A percentile compares a stretch with the other conserved stretches of the same genome.
phyloP scores from a whole-genome alignment of 2,888 invertebrate species.

The Osedax fenrisi region DNA sequence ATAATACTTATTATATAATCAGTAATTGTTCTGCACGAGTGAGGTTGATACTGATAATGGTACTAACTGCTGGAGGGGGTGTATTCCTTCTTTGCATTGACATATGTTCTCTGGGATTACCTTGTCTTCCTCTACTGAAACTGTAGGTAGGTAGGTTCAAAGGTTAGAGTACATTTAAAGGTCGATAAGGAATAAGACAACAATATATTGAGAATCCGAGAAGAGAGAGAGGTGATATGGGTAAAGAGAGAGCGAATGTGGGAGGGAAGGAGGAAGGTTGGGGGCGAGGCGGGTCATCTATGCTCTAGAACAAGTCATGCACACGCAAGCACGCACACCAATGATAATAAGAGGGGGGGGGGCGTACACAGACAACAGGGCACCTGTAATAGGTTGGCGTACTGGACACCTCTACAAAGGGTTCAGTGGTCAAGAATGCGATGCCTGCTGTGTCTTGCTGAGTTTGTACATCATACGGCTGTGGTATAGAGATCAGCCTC shows the following conservation, averaged over 20 bases:
- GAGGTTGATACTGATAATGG: too few species aligned
- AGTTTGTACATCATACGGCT: neutral
- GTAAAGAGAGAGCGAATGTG: too few species aligned
- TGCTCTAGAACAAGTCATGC: neutral
- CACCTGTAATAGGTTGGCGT: slow-evolving; percentile 37
- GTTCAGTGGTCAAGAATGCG: neutral
- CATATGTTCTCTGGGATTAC: slow-evolving; percentile 29
- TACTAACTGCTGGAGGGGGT: slow-evolving; percentile 34
- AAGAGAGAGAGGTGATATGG: too few species aligned
- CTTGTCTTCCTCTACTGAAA: slow-evolving; percentile 30
- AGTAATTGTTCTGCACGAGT: too few species aligned
- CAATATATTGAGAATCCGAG: too few species aligned
- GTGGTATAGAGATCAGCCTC: neutral
- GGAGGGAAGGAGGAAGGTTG: neutral
- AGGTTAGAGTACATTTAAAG: too few species aligned
- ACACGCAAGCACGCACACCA: neutral
- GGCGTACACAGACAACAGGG: neutral
- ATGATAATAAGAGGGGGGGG: neutral
- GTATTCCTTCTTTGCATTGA: slow-evolving; percentile 30
- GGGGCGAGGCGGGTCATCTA: neutral
- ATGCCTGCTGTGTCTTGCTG: neutral
- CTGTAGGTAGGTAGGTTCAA: slow-evolving; percentile 19
- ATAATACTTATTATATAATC: too few species aligned
- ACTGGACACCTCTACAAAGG: neutral
- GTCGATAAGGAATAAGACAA: too few species aligned